Percentiles rank a stretch among this genome's conserved stretches.
Evolutionary conservation across 2,888 invertebrate genomes (phyloP).

Genomic region (Polydrusus cervinus): DNA sequence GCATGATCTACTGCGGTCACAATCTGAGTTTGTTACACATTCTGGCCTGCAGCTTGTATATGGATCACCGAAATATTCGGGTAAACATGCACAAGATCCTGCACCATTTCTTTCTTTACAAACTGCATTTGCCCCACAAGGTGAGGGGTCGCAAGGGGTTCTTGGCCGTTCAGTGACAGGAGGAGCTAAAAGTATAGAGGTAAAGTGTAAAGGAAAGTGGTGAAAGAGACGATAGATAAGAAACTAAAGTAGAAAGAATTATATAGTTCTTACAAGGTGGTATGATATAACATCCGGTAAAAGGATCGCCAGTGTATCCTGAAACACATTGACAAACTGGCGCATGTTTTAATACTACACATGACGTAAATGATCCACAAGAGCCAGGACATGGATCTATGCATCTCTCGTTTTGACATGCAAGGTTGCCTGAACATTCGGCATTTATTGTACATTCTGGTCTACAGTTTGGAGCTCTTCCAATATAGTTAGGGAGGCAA

Average conservation of each 20-base stretch:
- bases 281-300: conserved; percentile 75
- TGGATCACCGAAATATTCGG: conserved; percentile 79
- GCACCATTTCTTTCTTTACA: conserved; percentile 79
- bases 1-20: conserved; percentile 77
- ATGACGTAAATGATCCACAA: conserved; percentile 83
- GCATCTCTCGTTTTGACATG: conserved; percentile 87
- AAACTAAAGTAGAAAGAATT: conserved; percentile 1
- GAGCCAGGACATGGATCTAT: conserved; percentile 86
- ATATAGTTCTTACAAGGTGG: conserved; percentile 75
- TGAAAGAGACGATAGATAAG: conserved; percentile 4
- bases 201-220: conserved; percentile 31
- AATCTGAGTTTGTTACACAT: conserved; percentile 80
- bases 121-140: conserved; percentile 80
- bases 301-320: conserved; percentile 82
- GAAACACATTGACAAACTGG: conserved; percentile 84
- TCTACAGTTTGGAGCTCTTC: conserved; percentile 77
- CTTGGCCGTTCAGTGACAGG: conserved; percentile 70
- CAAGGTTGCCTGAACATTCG: conserved; percentile 83
- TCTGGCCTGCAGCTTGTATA: conserved; percentile 80
- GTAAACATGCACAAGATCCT: conserved; percentile 78
- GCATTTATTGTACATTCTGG: conserved; percentile 82
- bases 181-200: conserved; percentile 68
- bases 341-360: conserved; percentile 84
- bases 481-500: conserved; percentile 76
- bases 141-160: conserved; percentile 78